Base-by-base conservation (phyloP, 1,140 invertebrate species). In the Plodia interpunctella region DNA sequence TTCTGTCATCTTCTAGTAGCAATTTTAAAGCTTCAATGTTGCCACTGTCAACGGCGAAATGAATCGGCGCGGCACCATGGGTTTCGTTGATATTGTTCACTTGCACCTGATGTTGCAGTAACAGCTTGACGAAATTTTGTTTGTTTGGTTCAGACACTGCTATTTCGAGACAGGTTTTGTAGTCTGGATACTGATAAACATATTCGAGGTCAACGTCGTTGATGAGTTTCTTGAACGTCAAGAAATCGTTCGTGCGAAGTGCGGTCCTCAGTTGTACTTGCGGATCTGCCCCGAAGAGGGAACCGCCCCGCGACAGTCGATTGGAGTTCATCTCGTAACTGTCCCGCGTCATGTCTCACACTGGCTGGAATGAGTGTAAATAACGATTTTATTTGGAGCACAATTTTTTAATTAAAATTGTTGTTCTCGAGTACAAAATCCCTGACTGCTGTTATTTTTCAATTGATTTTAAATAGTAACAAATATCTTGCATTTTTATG, bases 71-170 rank as follows among this genome's bases (percentile, higher is more conserved):
- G 63, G 92, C 92, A 32, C 92, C 91, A 3, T 92, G 87, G 0
- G 91, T 91, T 68, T 90, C 91, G 76, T 93, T 93, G 4, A 93
- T 79, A 72, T 80, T 91, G 72, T 95, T 95, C 0, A 93, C 91
- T 82, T 94, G 90, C 0, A 93, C 93, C 44, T 94, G 93, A 62
- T 92, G 85, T 56, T 91, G 86, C 0, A 96, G 72, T n/a, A 96
- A 89, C 0, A 92, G 80, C 57, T 91, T 80, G 0, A 93, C 91
- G 58, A 93, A 94, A 0, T 92, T 85, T 49, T 77, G 63, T 66
- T 85, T 90, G 15, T 90, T 87, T 9, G 83, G 73, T 50, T 89
- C 87, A 0, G 78, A 86, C 5, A 91, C 87, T 0, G 92, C 91
- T 5, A 92, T 63, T 32, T 93, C 91, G 1, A 93, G 78, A 49